These are phyloP conservation scores for Syrista parreyssii DNA, from an alignment of 2,888 invertebrate genomes.

Conservation along the genomic window DNA sequence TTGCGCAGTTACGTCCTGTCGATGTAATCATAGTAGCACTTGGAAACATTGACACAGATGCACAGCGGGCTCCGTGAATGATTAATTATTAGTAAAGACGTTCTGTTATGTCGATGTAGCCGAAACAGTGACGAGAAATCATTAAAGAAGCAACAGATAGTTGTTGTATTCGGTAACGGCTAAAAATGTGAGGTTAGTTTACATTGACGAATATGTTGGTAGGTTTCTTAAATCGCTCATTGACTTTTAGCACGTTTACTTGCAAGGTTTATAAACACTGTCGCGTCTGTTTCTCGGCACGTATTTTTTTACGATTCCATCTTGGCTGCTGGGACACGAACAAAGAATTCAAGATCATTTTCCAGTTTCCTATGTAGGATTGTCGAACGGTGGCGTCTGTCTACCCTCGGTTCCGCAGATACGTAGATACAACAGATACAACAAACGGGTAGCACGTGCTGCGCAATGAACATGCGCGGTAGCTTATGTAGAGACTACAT, in stretches of 20 bases:
- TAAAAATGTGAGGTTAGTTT: background rate
- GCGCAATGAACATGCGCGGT: conserved; percentile 46
- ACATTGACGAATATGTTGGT: background rate
- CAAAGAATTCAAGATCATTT: background rate
- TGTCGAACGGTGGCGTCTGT: background rate
- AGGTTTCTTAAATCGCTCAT: background rate
- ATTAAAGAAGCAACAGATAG: background rate
- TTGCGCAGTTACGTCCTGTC: no score
- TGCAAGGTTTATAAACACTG: background rate
- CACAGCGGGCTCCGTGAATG: background rate
- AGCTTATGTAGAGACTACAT: background rate
- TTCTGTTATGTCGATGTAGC: background rate
- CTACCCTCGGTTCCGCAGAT: background rate
- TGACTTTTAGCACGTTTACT: background rate
- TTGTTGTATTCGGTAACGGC: background rate
- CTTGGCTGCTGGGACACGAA: background rate
- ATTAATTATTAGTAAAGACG: background rate
- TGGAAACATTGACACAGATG: background rate
- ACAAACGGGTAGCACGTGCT: conserved; percentile 48
- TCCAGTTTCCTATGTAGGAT: background rate
- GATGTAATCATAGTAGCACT: no score
- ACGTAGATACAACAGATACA: background rate
- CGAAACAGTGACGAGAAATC: background rate
- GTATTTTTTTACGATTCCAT: background rate
- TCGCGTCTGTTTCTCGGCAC: background rate